Evolutionary conservation across 2,888 invertebrate species (phyloP), one percentile per base, ranked within the genome.

Genomic region (Ceramica pisi): DNA sequence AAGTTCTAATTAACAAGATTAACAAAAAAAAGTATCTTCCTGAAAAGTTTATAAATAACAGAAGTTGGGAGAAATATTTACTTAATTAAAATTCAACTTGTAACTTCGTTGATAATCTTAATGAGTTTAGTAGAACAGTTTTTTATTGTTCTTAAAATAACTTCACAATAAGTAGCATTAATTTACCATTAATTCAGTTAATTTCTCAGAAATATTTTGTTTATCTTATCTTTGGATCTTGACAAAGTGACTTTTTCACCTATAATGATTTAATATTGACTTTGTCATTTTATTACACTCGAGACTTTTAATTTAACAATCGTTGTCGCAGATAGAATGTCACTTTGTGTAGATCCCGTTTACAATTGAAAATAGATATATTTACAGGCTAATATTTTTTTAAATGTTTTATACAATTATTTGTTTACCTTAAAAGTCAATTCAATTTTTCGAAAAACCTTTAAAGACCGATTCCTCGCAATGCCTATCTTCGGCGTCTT

Each of bases 401-500:
- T n/a, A n/a, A n/a, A n/a, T 31, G 1, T 48, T 61, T 48, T 35
- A 3, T 60, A 56, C 31, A 41, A 3, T 62, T 48, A 14, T 26
- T 0, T 44, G 35, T 10, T 10, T 26, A 50, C 31, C n/a, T 46
- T 56, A 38, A 41, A 41, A 64, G 55, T 19, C 7, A 2, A 12
- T 73, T 89, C 82, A 89, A 50, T 84, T 81, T 59, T 86, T 86
- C 0, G 86, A 78, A 65, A 87, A 92, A 14, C 87, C 87, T 71
- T 91, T 89, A 12, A 87, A 85, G 2, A 86, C 87, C 0, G 83
- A 81, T 0, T 87, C 81, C 1, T 88, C 88, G 0, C 85, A 84
- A 44, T 83, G 82, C 19, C 51, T 82, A 9, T 87, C 88, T 46
- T 87, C 86, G 0, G 16, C 12, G 5, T 75, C 66, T 16, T 78